These are phyloP conservation scores for Dasyprocta punctata DNA, from an alignment of 2,113 vertebrate genomes.

Conservation along the genomic window DNA sequence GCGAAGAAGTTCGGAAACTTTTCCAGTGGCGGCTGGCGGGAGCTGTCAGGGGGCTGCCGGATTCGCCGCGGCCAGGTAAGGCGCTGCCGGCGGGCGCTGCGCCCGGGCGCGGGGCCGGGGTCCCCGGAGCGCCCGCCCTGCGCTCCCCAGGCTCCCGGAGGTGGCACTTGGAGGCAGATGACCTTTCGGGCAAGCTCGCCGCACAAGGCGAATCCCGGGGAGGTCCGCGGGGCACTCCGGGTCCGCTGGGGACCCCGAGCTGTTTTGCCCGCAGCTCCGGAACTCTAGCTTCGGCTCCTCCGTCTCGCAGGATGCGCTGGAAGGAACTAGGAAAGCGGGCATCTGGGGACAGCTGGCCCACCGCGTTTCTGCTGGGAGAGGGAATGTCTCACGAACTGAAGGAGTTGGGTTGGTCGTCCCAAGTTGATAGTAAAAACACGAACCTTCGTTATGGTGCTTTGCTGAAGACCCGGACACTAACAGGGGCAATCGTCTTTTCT, in stretches of 20 bases:
- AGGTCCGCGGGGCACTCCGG: neutral
- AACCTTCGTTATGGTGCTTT: neutral
- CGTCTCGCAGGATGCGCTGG: neutral
- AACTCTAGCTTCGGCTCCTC: neutral
- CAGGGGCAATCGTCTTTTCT: neutral
- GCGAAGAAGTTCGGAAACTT: constrained; percentile 91
- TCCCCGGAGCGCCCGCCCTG: neutral
- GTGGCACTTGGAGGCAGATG: neutral
- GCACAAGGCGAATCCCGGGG: rapidly evolving
- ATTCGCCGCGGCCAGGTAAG: constrained; percentile 88
- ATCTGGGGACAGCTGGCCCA: neutral
- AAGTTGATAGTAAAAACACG: neutral
- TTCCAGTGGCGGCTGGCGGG: constrained; percentile 89
- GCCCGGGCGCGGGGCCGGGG: neutral
- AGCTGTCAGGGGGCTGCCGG: constrained; percentile 83
- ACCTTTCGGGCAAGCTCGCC: neutral
- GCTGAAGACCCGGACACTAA: neutral
- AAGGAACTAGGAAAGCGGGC: neutral
- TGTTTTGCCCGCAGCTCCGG: neutral
- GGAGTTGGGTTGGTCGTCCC: neutral
- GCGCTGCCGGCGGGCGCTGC: neutral
- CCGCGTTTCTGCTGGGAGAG: neutral
- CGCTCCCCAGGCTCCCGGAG: too few species aligned
- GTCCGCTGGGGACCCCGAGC: neutral
- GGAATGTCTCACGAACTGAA: neutral